These are phyloP conservation scores for Psilopogon haemacephalus DNA, from an alignment of 2,113 vertebrate species.

Conservation along the genomic window DNA sequence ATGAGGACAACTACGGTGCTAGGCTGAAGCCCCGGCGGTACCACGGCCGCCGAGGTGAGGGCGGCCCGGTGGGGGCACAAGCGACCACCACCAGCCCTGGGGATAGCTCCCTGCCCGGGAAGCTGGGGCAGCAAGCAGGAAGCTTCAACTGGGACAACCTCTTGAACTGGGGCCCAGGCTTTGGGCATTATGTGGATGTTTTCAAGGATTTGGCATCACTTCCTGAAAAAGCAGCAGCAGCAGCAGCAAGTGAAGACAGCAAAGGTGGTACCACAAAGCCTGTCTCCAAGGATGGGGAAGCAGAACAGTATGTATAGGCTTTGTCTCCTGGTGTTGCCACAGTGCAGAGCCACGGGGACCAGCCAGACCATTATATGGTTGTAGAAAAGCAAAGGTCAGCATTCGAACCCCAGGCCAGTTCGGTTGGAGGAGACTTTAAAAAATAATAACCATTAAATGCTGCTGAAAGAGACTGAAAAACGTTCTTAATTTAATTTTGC, in stretches of 20 bases:
- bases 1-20: constrained; percentile 88
- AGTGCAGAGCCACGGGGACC: not conserved
- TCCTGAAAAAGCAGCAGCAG: constrained; percentile 82
- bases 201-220: constrained; percentile 96
- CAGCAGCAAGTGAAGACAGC: constrained; percentile 81
- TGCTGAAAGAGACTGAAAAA: constrained; percentile 76
- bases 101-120: constrained; percentile 84
- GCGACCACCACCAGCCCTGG: not conserved
- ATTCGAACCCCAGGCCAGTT: constrained; percentile 70
- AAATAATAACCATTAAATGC: constrained; percentile 78
- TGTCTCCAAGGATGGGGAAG: constrained; percentile 87
- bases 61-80: constrained; percentile 78
- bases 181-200: constrained; percentile 96
- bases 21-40: constrained; percentile 89
- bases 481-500: constrained; percentile 73
- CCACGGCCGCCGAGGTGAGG: constrained; percentile 88
- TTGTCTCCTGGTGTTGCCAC: constrained; percentile 18
- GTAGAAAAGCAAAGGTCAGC: constrained; percentile 38
- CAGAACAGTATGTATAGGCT: constrained; percentile 93
- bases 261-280: constrained; percentile 84
- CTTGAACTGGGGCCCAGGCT: constrained; percentile 97
- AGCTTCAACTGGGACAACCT: constrained; percentile 97
- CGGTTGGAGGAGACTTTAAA: constrained; percentile 67
- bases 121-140: constrained; percentile 84
- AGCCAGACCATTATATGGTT: constrained; percentile 54